phyloP scores from a whole-genome alignment of 2,797 vertebrate species.

The Periophthalmus magnuspinnatus region DNA sequence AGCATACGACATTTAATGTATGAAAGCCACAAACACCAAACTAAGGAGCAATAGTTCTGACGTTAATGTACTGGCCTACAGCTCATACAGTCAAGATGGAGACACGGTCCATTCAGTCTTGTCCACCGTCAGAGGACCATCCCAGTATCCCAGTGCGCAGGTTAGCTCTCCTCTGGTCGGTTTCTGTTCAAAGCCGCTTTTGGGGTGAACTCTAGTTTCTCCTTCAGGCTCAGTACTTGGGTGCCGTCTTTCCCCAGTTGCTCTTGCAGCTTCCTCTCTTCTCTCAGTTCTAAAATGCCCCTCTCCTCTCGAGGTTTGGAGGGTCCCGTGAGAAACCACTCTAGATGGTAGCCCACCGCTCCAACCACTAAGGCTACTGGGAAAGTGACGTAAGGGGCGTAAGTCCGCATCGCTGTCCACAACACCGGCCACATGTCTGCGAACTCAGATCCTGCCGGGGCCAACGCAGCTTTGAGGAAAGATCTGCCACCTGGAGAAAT shows the following conservation, averaged over 20 bases:
- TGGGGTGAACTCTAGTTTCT: slow-evolving; percentile 92
- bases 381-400: slow-evolving; percentile 95
- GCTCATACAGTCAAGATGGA: not conserved
- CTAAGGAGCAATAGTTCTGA: not conserved
- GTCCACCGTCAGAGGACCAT: not conserved
- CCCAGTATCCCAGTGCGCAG: slow-evolving; percentile 1
- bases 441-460: slow-evolving; percentile 11
- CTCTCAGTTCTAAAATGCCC: slow-evolving; percentile 87
- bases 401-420: slow-evolving; percentile 85
- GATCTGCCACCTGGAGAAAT: not conserved
- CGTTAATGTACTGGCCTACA: not conserved
- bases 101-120: not conserved
- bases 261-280: slow-evolving; percentile 92
- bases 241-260: slow-evolving; percentile 86
- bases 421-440: slow-evolving; percentile 89
- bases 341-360: slow-evolving; percentile 93
- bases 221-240: slow-evolving; percentile 93
- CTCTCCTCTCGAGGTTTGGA: slow-evolving; percentile 81
- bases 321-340: slow-evolving; percentile 90
- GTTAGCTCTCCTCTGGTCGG: slow-evolving; percentile 87
- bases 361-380: slow-evolving; percentile 95
- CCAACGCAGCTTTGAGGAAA: not conserved
- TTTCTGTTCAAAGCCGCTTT: slow-evolving; percentile 93
- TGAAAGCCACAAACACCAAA: not conserved
- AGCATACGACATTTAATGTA: not conserved